These are phyloP conservation scores for Zelostemma sp. DNA, from an alignment of 1,140 invertebrate species.

Conservation along the genomic window DNA sequence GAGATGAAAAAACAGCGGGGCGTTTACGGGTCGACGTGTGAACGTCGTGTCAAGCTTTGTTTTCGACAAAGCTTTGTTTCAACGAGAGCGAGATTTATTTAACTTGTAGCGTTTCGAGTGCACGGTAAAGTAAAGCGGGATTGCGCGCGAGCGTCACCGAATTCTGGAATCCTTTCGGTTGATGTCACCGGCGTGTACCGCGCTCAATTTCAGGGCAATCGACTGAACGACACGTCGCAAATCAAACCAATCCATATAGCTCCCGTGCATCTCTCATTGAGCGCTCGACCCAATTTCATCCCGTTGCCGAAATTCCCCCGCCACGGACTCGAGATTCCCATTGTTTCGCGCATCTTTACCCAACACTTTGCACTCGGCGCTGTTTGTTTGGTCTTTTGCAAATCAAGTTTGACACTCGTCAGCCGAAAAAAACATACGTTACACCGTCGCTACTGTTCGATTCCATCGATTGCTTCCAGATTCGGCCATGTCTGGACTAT, in stretches of 20 bases:
- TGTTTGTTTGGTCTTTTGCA: slow-evolving; percentile 27
- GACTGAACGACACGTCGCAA: slow-evolving; percentile 68
- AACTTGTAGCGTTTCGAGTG: slow-evolving; percentile 38
- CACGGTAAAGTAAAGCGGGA: slow-evolving; percentile 11
- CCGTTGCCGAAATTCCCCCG: slow-evolving; percentile 2
- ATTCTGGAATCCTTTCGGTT: slow-evolving; percentile 45
- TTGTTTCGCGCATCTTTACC: slow-evolving; percentile 5
- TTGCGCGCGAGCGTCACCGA: slow-evolving; percentile 15
- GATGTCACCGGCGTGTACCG: slow-evolving; percentile 51
- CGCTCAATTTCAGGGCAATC: slow-evolving; percentile 67
- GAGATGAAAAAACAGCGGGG: slow-evolving; percentile 9
- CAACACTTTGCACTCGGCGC: neutral
- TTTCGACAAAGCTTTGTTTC: slow-evolving; percentile 22
- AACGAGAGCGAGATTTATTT: slow-evolving; percentile 49
- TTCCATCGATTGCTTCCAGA: slow-evolving; percentile 58
- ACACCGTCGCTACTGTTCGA: slow-evolving; percentile 58
- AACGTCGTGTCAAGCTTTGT: slow-evolving; percentile 11
- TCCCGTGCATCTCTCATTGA: slow-evolving; percentile 28
- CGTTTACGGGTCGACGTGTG: slow-evolving; percentile 9
- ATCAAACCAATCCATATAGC: slow-evolving; percentile 60
- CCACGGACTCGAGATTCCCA: slow-evolving; percentile 10
- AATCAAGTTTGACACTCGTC: slow-evolving; percentile 53
- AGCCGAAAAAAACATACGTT: slow-evolving; percentile 33
- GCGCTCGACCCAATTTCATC: slow-evolving; percentile 20
- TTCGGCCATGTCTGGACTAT: too few relatives aligned